Evolutionary conservation across 2,113 vertebrate genomes (phyloP).

Genomic region (Gulo gulo): DNA sequence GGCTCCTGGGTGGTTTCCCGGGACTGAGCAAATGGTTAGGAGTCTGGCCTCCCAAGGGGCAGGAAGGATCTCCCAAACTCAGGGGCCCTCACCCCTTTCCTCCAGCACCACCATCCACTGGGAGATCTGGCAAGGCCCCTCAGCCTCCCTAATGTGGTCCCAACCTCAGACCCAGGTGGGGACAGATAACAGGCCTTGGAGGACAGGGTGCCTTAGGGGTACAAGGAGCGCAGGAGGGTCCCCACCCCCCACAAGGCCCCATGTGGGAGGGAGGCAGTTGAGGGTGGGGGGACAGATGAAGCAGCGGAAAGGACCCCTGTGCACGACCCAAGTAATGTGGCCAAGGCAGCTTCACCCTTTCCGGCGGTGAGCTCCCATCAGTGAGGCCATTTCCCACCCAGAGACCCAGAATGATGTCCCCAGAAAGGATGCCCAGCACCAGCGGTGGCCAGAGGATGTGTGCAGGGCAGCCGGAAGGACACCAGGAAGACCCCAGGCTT

Average conservation of each 20-base stretch:
- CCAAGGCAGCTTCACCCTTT: background rate
- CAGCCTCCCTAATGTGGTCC: background rate
- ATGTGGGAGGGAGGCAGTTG: background rate
- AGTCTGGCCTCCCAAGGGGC: background rate
- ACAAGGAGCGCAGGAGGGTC: background rate
- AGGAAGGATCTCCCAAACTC: background rate
- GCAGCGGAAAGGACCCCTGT: background rate
- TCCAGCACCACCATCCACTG: accelerated
- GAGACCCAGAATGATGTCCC: background rate
- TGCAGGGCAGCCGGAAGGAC: background rate
- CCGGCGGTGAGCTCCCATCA: background rate
- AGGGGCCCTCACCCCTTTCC: background rate
- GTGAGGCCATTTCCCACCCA: background rate
- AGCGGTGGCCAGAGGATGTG: background rate
- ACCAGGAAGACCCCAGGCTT: background rate
- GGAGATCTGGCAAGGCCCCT: background rate
- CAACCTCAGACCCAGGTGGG: background rate
- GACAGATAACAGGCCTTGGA: background rate
- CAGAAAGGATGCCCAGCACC: background rate
- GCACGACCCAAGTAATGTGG: background rate
- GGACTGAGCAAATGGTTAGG: background rate
- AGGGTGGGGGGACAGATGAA: background rate
- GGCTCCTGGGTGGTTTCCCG: background rate
- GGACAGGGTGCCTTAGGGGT: background rate
- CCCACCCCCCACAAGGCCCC: background rate